Percentiles rank a stretch among this genome's conserved stretches.
Conservation (phyloP, 2,113 vertebrate species). For the Serilophus lunatus region DNA sequence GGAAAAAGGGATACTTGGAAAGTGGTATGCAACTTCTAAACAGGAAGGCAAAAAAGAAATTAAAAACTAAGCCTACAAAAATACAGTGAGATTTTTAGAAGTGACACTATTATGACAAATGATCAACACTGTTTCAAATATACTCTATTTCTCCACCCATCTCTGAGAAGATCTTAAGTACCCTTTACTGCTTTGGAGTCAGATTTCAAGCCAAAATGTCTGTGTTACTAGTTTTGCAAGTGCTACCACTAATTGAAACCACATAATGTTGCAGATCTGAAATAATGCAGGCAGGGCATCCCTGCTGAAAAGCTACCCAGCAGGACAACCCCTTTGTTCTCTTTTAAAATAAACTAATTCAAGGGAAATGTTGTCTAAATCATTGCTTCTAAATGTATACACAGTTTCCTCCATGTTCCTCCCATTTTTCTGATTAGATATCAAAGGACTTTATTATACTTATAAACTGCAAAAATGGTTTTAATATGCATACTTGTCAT, state of each 20-base stretch:
- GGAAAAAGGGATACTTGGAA: neutral
- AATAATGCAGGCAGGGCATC: slow-evolving; percentile 55
- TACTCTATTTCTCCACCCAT: neutral
- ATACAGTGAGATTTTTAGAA: neutral
- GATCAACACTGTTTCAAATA: slow-evolving; percentile 23
- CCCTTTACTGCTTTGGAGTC: slow-evolving; percentile 42
- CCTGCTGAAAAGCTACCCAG: slow-evolving; percentile 64
- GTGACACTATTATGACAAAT: neutral
- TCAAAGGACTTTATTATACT: slow-evolving; percentile 51
- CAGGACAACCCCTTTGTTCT: slow-evolving; percentile 66
- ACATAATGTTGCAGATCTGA: slow-evolving; percentile 57
- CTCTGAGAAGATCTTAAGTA: slow-evolving; percentile 17
- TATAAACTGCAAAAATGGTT: slow-evolving; percentile 60
- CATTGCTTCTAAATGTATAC: slow-evolving; percentile 39
- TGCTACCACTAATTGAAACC: slow-evolving; percentile 71
- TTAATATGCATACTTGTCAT: slow-evolving; percentile 52
- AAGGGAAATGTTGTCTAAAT: slow-evolving; percentile 50
- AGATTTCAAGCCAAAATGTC: slow-evolving; percentile 59
- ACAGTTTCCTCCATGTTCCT: neutral
- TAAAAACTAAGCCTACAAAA: neutral
- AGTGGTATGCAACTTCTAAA: neutral
- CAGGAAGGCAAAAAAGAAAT: neutral
- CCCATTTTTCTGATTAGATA: slow-evolving; percentile 63
- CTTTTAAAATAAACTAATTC: slow-evolving; percentile 59
- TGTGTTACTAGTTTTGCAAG: slow-evolving; percentile 64